Evolutionary conservation across 2,888 invertebrate genomes (phyloP).

Genomic region (Clostera curtula): DNA sequence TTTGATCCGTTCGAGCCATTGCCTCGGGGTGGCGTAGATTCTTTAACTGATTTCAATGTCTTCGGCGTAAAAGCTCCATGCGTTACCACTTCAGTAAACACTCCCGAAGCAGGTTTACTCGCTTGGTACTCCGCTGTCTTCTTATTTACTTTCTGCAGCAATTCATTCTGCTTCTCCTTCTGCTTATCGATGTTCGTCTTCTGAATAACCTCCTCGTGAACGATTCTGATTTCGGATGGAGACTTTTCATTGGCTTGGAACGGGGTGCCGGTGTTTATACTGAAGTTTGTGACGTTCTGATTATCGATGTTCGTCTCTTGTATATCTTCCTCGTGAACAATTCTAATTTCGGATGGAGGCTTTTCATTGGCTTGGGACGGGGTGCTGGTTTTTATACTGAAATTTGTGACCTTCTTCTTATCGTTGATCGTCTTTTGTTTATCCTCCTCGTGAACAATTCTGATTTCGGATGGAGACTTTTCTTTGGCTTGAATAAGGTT

Average conservation of each 20-base stretch:
- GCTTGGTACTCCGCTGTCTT: constrained; percentile 60
- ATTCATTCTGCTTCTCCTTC: constrained; percentile 55
- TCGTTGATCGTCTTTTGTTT: constrained; percentile 26
- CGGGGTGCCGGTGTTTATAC: too few species aligned
- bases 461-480: constrained; percentile 12
- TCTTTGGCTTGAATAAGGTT: constrained; percentile 1
- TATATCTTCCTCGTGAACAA: constrained; percentile 36
- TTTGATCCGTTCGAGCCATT: constrained; percentile 41
- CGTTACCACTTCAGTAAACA: constrained; percentile 63
- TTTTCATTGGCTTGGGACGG: constrained; percentile 6
- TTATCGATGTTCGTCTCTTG: constrained; percentile 22
- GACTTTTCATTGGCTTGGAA: constrained; percentile 7
- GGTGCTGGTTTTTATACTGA: too few species aligned
- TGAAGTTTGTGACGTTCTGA: too few species aligned
- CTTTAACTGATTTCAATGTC: constrained; percentile 34
- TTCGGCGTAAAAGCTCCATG: constrained; percentile 62
- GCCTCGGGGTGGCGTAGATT: constrained; percentile 30
- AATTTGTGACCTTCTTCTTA: not conserved
- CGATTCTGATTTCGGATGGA: constrained; percentile 21
- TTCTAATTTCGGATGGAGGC: constrained; percentile 12
- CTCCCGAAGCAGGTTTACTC: constrained; percentile 56
- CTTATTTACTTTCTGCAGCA: constrained; percentile 55
- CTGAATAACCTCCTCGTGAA: constrained; percentile 49
- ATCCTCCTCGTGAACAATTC: constrained; percentile 35
- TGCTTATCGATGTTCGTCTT: constrained; percentile 52